These are phyloP conservation scores for Littorina saxatilis DNA, from an alignment of 1,140 invertebrate genomes.

Conservation along the genomic window DNA sequence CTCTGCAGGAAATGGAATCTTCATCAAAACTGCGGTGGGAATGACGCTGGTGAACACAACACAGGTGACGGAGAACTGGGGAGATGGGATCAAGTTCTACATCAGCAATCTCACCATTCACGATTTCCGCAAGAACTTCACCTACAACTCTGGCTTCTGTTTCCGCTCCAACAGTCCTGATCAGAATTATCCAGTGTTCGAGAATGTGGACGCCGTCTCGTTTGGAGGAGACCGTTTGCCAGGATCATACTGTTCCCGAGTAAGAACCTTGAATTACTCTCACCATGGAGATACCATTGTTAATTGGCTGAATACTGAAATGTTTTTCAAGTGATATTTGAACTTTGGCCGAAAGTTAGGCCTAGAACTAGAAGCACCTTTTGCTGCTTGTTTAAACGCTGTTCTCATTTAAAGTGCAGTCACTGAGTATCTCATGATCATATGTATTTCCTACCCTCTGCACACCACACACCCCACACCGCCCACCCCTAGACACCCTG, in stretches of 20 bases:
- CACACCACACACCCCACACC: too few species aligned
- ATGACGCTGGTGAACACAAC: conserved; percentile 94
- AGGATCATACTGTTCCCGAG: conserved; percentile 49
- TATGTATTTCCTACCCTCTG: too few species aligned
- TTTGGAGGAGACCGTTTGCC: not conserved
- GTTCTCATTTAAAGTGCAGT: too few species aligned
- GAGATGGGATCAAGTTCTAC: conserved; percentile 85
- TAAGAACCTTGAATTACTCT: conserved; percentile 42
- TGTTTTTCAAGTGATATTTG: too few species aligned
- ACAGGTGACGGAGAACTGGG: conserved; percentile 92
- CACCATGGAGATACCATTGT: too few species aligned
- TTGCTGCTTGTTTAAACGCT: too few species aligned
- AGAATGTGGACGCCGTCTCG: conserved; percentile 57
- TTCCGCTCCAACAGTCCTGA: conserved; percentile 2
- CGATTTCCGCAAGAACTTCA: conserved; percentile 60
- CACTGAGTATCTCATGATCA: too few species aligned
- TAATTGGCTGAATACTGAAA: not conserved
- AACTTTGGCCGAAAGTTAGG: too few species aligned
- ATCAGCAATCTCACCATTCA: conserved; percentile 66
- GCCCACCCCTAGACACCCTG: too few species aligned
- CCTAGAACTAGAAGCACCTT: too few species aligned
- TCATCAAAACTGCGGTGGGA: conserved; percentile 86
- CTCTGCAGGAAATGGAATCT: conserved; percentile 85
- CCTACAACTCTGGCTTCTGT: conserved; percentile 55
- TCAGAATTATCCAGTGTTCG: conserved; percentile 47